phyloP scores from a whole-genome alignment of 2,888 invertebrate genomes.

The Drosophila seclusa region DNA sequence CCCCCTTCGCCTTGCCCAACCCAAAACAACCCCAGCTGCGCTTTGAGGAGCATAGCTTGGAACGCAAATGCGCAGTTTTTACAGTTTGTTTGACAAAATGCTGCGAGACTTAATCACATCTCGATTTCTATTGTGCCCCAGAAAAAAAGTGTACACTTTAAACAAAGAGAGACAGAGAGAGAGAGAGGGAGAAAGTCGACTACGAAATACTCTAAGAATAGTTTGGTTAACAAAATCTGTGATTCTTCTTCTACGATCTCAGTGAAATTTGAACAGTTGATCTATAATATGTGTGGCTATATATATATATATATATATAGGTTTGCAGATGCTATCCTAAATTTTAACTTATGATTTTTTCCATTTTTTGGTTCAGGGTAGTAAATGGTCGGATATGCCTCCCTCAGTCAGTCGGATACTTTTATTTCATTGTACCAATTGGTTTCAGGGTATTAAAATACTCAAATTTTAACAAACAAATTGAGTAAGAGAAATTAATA shows the following conservation, averaged over 20 bases:
- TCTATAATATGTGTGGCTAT: background rate
- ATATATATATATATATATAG: too few relatives aligned
- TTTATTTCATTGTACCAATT: background rate
- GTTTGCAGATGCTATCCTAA: too few relatives aligned
- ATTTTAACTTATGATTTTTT: too few relatives aligned
- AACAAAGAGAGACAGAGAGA: background rate
- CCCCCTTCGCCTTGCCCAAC: background rate
- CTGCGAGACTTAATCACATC: constrained; percentile 33
- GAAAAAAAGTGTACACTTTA: constrained; percentile 3
- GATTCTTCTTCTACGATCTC: background rate
- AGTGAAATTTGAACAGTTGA: background rate
- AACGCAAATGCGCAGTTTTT: constrained; percentile 44
- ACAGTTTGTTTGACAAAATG: constrained; percentile 15
- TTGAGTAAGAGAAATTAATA: background rate
- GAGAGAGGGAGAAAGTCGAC: background rate
- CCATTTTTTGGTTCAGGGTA: background rate
- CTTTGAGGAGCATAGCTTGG: constrained; percentile 28
- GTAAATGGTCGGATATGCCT: background rate
- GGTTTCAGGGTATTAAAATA: background rate
- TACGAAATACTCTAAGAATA: background rate
- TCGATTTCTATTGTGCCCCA: constrained; percentile 32
- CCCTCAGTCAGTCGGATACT: background rate
- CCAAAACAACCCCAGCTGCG: constrained; percentile 37
- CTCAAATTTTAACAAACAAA: background rate
- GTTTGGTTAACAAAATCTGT: background rate